Evolutionary conservation across 2,888 invertebrate genomes (phyloP), one percentile per base, ranked within the genome.

Genomic region (Drosophila pseudotalamancana): DNA sequence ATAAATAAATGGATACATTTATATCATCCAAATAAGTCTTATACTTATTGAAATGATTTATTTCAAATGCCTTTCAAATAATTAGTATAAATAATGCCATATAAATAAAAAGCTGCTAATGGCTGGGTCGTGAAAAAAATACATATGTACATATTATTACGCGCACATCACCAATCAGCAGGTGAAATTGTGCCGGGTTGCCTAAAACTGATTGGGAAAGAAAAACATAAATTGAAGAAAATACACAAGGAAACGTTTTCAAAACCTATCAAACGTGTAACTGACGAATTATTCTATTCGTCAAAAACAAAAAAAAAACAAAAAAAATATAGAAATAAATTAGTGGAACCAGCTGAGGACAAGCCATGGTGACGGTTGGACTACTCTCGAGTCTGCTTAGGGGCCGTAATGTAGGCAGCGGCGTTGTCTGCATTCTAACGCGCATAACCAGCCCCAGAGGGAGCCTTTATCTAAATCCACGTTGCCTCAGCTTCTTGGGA

Each of bases 141-240:
- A n/a, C n/a, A n/a, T n/a, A n/a, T n/a, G n/a, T 6, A 14, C 11
- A 16, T 25, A 12, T 18, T 27, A 11, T 57, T 64, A 70, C 59
- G 64, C 3, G 11, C 51, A 18, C 76, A 69, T 60, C 64, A 27
- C 76, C 21, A 70, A 75, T 54, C 59, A 75, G 59, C 64, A 56
- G 60, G 60, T 70, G 43, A 56, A 72, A 70, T 75, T 75, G 55
- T 70, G 76, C 76, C 75, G 72, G 75, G 40, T 46, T 60, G 39
- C 34, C 57, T 27, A 53, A 63, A 63, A 54, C 62, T 57, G 35
- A 74, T 63, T 74, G 57, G 51, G 34, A 63, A 68, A 63, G 57
- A 48, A 5, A 18, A 56, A 34, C 19, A 55, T 12, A 64, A 14
- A 21, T 34, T 18, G 18, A 32, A 46, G 4, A 31, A 59, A 43